Conservation (phyloP, 1,140 invertebrate genomes). For the Aphelinus certus region DNA sequence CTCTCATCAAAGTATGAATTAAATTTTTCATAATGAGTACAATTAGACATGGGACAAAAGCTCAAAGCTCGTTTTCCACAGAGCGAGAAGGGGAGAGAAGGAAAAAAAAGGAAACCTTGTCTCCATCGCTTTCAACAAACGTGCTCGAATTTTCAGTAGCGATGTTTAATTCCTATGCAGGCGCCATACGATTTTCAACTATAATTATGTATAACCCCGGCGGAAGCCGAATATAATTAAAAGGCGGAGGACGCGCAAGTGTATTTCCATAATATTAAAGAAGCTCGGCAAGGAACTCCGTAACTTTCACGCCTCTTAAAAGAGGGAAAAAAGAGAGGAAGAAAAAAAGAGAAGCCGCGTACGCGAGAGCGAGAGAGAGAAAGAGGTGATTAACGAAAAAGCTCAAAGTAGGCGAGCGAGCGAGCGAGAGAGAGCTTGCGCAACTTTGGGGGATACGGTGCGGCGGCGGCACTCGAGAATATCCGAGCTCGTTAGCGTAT, state of each 20-base stretch:
- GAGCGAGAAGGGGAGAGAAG: no score
- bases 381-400: no score
- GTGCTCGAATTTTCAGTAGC: slow-evolving; percentile 23
- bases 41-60: not conserved
- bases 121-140: slow-evolving; percentile 23
- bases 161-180: slow-evolving; percentile 24
- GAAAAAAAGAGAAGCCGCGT: not conserved
- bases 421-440: not conserved
- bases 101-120: not conserved
- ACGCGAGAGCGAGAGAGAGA: not conserved
- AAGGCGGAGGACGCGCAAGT: slow-evolving; percentile 11
- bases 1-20: not conserved
- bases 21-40: not conserved
- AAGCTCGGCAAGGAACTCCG: slow-evolving; percentile 21
- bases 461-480: slow-evolving; percentile 19
- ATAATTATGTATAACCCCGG: slow-evolving; percentile 34
- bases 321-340: slow-evolving; percentile 1
- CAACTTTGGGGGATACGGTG: slow-evolving; percentile 28
- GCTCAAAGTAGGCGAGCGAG: not conserved
- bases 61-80: not conserved
- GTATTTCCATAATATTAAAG: slow-evolving; percentile 33
- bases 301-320: slow-evolving; percentile 22
- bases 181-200: slow-evolving; percentile 13
- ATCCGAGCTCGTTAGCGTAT: slow-evolving; percentile 62
- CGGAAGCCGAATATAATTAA: slow-evolving; percentile 30